A percentile compares a stretch with the other conserved stretches of the same genome.
phyloP scores from a whole-genome alignment of 2,888 invertebrate genomes.

The Lasioglossum oenotherae region DNA sequence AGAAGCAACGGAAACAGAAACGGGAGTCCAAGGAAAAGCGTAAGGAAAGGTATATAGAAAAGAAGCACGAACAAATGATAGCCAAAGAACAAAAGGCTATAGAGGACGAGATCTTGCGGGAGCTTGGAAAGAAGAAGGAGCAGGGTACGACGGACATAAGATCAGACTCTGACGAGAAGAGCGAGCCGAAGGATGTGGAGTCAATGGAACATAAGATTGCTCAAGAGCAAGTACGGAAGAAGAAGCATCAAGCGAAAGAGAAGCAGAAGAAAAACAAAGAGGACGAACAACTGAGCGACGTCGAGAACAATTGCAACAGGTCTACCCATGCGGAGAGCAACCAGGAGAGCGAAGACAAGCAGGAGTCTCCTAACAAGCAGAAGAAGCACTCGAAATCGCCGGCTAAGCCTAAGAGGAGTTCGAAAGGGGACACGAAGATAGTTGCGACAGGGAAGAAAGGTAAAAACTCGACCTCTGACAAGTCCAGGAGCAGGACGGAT shows the following conservation, averaged over 20 bases:
- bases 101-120: constrained; percentile 81
- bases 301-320: constrained; percentile 58
- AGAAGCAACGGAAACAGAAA: constrained; percentile 75
- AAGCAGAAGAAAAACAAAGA: constrained; percentile 61
- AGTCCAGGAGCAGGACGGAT: constrained; percentile 48
- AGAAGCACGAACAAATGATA: constrained; percentile 82
- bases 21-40: constrained; percentile 81
- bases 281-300: constrained; percentile 47
- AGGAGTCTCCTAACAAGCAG: constrained; percentile 56
- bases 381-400: constrained; percentile 68
- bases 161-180: not conserved
- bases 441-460: constrained; percentile 46
- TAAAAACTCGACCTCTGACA: constrained; percentile 61
- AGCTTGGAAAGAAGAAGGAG: constrained; percentile 79
- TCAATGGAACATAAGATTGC: constrained; percentile 42
- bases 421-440: constrained; percentile 50
- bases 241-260: constrained; percentile 62
- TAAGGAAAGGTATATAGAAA: constrained; percentile 82
- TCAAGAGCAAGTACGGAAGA: constrained; percentile 45
- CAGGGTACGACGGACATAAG: constrained; percentile 33
- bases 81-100: constrained; percentile 83
- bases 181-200: constrained; percentile 37
- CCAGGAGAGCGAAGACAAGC: constrained; percentile 38
- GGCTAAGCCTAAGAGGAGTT: constrained; percentile 60
- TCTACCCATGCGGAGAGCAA: constrained; percentile 32